Evolutionary conservation across 2,888 invertebrate species (phyloP).

Genomic region (Encarsia formosa): DNA sequence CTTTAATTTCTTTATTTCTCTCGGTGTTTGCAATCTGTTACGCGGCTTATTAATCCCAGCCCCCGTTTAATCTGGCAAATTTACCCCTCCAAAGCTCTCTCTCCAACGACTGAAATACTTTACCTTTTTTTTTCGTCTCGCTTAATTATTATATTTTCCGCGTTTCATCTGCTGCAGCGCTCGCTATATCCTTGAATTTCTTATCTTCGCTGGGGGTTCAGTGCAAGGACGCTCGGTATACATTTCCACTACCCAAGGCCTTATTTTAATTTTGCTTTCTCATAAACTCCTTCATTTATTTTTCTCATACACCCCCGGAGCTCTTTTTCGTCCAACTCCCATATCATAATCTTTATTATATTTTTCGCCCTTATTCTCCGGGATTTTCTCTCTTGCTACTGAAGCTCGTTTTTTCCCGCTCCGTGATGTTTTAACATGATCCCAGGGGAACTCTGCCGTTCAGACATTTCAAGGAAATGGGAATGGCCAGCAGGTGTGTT

Average conservation of each 20-base stretch:
- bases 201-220: slow-evolving; percentile 11
- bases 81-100: background rate
- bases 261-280: slow-evolving; percentile 26
- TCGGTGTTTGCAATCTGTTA: slow-evolving; percentile 25
- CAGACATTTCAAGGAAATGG: slow-evolving; percentile 25
- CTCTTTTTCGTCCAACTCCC: slow-evolving; percentile 9
- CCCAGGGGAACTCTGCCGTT: slow-evolving; percentile 12
- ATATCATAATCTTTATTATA: slow-evolving; percentile 26
- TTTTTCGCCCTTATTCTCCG: slow-evolving; percentile 19
- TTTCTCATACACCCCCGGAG: slow-evolving; percentile 18
- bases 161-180: slow-evolving; percentile 13
- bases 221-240: too few species aligned
- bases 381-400: background rate
- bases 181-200: slow-evolving; percentile 14
- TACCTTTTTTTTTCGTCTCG: background rate
- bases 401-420: background rate
- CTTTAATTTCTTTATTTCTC: slow-evolving; percentile 16
- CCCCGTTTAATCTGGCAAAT: slow-evolving; percentile 10
- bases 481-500: slow-evolving; percentile 25
- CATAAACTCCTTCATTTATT: slow-evolving; percentile 25
- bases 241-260: slow-evolving; percentile 5
- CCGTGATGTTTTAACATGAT: slow-evolving; percentile 9
- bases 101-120: too few species aligned
- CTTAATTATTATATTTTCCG: slow-evolving; percentile 20
- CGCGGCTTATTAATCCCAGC: slow-evolving; percentile 19